These are phyloP conservation scores for Pinctada fucata DNA, from an alignment of 2,888 invertebrate species.

Conservation along the genomic window DNA sequence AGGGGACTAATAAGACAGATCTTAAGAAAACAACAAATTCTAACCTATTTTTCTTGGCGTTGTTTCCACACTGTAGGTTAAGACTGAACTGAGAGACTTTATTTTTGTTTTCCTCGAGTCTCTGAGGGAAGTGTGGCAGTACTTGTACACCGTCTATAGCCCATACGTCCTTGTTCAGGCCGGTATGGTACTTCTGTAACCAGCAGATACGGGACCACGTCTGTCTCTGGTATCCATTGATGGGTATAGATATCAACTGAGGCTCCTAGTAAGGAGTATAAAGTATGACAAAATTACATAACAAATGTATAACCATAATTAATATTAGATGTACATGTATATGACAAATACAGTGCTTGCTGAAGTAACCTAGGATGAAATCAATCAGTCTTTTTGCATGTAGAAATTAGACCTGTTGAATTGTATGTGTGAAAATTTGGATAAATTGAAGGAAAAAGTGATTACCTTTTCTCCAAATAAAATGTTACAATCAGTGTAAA, in stretches of 20 bases:
- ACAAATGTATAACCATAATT: neutral
- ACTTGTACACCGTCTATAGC: slow-evolving; percentile 71
- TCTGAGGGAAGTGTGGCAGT: slow-evolving; percentile 65
- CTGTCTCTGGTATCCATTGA: slow-evolving; percentile 56
- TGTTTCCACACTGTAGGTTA: slow-evolving; percentile 70
- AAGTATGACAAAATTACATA: neutral
- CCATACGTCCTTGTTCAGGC: slow-evolving; percentile 71
- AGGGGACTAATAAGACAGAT: too few species aligned
- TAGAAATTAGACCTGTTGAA: too few species aligned
- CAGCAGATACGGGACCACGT: slow-evolving; percentile 70
- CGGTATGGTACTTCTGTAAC: slow-evolving; percentile 72
- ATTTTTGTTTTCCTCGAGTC: slow-evolving; percentile 41
- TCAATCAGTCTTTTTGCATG: too few species aligned
- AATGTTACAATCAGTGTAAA: too few species aligned
- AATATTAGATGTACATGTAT: too few species aligned
- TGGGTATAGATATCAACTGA: slow-evolving; percentile 63
- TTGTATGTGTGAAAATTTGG: too few species aligned
- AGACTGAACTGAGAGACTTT: slow-evolving; percentile 69
- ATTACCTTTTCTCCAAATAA: too few species aligned
- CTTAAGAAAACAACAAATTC: too few species aligned
- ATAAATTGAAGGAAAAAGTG: too few species aligned
- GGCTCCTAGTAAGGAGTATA: slow-evolving; percentile 55
- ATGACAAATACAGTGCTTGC: too few species aligned
- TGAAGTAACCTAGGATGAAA: too few species aligned
- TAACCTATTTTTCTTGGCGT: slow-evolving; percentile 55